These are phyloP conservation scores for Chrysolina haemoptera DNA, from an alignment of 2,888 invertebrate genomes.

Conservation along the genomic window DNA sequence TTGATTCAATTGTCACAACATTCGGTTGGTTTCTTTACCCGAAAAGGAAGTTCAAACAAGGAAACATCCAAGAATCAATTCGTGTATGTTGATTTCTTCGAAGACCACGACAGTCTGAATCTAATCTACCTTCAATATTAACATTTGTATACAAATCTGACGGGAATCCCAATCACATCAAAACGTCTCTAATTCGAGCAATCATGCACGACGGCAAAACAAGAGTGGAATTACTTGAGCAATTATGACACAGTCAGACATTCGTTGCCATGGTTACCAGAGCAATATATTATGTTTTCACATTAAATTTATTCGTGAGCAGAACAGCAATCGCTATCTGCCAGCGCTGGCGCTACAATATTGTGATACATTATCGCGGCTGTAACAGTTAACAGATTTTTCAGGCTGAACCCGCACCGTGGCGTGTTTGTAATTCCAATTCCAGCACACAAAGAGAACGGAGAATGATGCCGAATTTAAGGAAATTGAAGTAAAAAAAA, in stretches of 20 bases:
- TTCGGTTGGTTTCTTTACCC: too few species aligned
- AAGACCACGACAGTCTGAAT: too few species aligned
- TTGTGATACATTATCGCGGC: constrained; percentile 6
- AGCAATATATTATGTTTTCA: constrained; percentile 14
- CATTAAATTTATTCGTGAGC: constrained; percentile 26
- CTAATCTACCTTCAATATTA: not conserved
- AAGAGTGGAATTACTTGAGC: constrained; percentile 14
- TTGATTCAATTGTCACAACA: too few species aligned
- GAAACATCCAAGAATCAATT: too few species aligned
- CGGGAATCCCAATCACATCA: constrained; percentile 8
- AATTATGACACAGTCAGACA: constrained; percentile 9
- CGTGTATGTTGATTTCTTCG: too few species aligned
- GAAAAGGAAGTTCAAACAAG: too few species aligned
- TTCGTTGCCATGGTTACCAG: constrained; percentile 10
- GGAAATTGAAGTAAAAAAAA: too few species aligned
- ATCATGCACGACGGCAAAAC: not conserved
- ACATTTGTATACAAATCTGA: not conserved
- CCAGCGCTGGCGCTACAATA: not conserved
- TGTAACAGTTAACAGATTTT: constrained; percentile 26
- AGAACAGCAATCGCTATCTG: constrained; percentile 21
- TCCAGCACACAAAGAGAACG: not conserved
- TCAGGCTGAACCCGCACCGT: not conserved
- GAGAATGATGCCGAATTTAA: not conserved
- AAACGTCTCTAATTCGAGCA: constrained; percentile 4
- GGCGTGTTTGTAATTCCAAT: not conserved